These are phyloP conservation scores for Harpalus rufipes DNA, from an alignment of 2,888 invertebrate species.

Conservation along the genomic window DNA sequence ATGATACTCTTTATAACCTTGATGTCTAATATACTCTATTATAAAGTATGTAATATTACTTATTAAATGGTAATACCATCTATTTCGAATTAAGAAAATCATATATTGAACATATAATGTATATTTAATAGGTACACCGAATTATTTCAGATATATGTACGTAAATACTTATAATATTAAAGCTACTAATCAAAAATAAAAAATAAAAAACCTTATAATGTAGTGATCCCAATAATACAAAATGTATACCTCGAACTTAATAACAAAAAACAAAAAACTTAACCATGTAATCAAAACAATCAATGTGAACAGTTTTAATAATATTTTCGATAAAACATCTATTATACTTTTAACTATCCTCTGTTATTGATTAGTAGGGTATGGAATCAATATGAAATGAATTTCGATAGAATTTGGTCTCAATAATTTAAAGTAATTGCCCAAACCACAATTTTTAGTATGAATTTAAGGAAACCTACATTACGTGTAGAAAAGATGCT, in stretches of 20 bases:
- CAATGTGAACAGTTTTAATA: constrained; percentile 3
- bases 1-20: no score
- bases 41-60: no score
- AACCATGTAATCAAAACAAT: background rate
- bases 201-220: background rate
- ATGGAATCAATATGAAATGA: constrained; percentile 26
- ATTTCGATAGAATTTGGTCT: constrained; percentile 9
- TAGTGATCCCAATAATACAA: background rate
- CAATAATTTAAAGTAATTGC: constrained; percentile 13
- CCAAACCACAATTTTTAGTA: background rate
- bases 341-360: background rate
- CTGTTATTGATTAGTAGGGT: background rate
- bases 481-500: background rate
- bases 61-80: no score
- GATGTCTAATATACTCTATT: no score
- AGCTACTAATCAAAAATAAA: background rate
- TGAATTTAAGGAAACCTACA: background rate
- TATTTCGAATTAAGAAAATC: no score
- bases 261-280: constrained; percentile 7
- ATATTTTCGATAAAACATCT: constrained; percentile 20
- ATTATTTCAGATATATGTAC: background rate
- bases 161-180: background rate
- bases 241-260: background rate
- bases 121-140: background rate
- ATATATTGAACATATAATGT: background rate